Evolutionary conservation across 2,888 invertebrate species (phyloP).

Genomic region (Drosophila peninsularis): DNA sequence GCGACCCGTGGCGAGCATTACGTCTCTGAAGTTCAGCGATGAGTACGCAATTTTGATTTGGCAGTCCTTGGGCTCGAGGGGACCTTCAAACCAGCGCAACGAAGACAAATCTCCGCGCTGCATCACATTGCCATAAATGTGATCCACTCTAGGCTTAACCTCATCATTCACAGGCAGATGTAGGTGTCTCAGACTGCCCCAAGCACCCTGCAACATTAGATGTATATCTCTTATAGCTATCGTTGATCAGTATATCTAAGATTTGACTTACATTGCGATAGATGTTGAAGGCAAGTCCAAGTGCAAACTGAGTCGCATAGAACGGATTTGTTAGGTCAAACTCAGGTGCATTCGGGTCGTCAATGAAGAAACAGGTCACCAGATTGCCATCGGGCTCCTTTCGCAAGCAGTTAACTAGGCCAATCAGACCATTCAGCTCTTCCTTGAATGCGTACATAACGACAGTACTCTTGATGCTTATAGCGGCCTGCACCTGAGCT

Average conservation of each 20-base stretch:
- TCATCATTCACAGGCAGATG: constrained; percentile 85
- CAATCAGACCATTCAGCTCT: constrained; percentile 91
- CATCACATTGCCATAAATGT: constrained; percentile 91
- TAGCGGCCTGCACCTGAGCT: constrained; percentile 67
- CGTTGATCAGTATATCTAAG: neutral
- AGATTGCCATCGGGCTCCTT: constrained; percentile 91
- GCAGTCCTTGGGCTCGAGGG: constrained; percentile 86
- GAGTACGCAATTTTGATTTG: constrained; percentile 87
- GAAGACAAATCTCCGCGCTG: constrained; percentile 94
- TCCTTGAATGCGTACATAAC: constrained; percentile 89
- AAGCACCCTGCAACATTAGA: constrained; percentile 74
- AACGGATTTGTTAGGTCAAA: constrained; percentile 88
- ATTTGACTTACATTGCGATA: constrained; percentile 85
- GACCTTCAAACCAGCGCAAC: constrained; percentile 92
- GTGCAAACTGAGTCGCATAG: constrained; percentile 88
- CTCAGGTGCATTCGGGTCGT: constrained; percentile 87
- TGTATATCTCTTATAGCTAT: neutral
- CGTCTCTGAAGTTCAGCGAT: constrained; percentile 96
- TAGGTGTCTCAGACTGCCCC: constrained; percentile 95
- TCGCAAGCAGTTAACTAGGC: constrained; percentile 94
- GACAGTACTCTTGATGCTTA: constrained; percentile 82
- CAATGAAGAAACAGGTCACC: constrained; percentile 87
- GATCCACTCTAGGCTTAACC: constrained; percentile 85
- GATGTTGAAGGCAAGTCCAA: constrained; percentile 93
- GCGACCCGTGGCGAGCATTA: constrained; percentile 97